Base-by-base conservation (phyloP, 2,113 vertebrate species). In the Hepsetus odoe region DNA sequence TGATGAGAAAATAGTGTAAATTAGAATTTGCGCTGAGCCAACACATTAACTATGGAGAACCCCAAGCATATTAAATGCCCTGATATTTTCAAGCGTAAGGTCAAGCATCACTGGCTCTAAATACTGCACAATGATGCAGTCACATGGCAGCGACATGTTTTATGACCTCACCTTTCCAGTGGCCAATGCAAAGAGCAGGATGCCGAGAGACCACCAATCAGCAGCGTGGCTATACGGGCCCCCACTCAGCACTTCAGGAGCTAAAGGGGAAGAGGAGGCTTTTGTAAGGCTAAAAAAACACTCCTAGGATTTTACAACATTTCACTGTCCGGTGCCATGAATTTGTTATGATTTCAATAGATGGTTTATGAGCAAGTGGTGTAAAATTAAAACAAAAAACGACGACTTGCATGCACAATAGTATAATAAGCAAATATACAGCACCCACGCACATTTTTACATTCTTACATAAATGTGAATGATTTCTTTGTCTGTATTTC, bases 201-300 rank as follows among this genome's bases (percentile, higher is more conserved):
- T 92, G 77, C 96, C 96, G 56, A 98, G 85, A 2, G 98, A 99
- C 96, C 97, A 99, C 96, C 97, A 98, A 87, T 98, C 97, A 0
- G 94, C 95, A 20, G 94, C 80, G 0, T 98, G 97, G 88, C 91
- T 95, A 86, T 98, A 99, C 42, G 96, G 96, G 1, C 96, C 96
- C n/a, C 96, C 97, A 0, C 93, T 94, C 84, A 98, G 90, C 69
- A 99, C 96, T 85, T 98, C 97, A 0, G 98, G 98, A 69, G 96
- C 97, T 98, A 90, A 1, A 77, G 62, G 77, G 24, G 14, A 71
- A 64, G 11, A 74, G 69, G 62, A 72, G 22, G 24, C 49, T 51
- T 76, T 72, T 30, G 28, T 61, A 24, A 71, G 24, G 61, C 59
- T 76, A 8, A 30, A 13, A 46, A 40, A 65, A 38, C n/a, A 65